These are phyloP conservation scores for Napeogenes inachia DNA, from an alignment of 2,888 invertebrate species.

Conservation along the genomic window DNA sequence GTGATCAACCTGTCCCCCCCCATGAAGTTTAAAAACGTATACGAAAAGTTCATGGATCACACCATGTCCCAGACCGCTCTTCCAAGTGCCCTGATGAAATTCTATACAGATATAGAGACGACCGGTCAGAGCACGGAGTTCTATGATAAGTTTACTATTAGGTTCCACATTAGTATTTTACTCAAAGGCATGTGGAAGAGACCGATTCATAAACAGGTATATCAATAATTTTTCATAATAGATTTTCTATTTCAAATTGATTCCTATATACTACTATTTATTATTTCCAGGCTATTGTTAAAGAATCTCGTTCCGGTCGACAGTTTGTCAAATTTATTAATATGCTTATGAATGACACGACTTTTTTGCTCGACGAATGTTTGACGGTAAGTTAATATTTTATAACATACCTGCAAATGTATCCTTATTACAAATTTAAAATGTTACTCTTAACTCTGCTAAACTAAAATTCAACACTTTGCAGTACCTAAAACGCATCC, in stretches of 20 bases:
- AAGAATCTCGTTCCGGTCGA: conserved; percentile 92
- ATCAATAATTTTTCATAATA: conserved; percentile 32
- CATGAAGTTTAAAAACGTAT: conserved; percentile 75
- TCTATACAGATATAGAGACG: conserved; percentile 98
- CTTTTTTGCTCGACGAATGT: conserved; percentile 97
- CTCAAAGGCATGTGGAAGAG: conserved; percentile 97
- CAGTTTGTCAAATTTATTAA: conserved; percentile 98
- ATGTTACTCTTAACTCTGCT: too few species aligned
- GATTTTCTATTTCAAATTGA: background rate
- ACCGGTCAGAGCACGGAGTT: conserved; percentile 99
- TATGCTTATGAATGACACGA: conserved; percentile 99
- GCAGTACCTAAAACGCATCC: conserved; percentile 90
- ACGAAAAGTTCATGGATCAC: conserved; percentile 90
- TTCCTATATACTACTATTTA: background rate
- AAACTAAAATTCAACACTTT: background rate
- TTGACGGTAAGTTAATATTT: conserved; percentile 51
- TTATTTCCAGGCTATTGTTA: conserved; percentile 83
- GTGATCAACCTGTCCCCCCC: conserved; percentile 84
- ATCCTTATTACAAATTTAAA: too few species aligned
- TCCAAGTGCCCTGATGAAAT: conserved; percentile 96
- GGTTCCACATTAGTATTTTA: conserved; percentile 98
- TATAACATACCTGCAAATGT: background rate
- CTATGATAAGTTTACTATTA: conserved; percentile 99
- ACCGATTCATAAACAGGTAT: conserved; percentile 83
- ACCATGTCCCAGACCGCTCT: conserved; percentile 84